Percentiles rank a stretch among this genome's conserved stretches.
Evolutionary conservation across 2,797 vertebrate genomes (phyloP).

Genomic region (Lithobates sylvaticus): DNA sequence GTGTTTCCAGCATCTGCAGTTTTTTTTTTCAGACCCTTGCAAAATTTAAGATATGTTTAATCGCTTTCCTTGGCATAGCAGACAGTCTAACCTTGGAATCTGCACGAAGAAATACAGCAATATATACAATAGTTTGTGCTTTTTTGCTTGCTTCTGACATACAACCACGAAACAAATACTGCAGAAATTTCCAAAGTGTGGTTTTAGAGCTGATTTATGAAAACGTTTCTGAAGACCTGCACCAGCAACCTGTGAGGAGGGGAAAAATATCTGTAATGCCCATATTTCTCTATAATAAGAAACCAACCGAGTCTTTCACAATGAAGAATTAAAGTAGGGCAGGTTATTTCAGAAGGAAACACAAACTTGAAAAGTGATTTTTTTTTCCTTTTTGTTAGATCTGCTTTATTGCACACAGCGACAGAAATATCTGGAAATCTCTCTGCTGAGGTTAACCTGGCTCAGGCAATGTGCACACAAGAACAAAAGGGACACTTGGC

Average conservation of each 20-base stretch:
- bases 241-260: constrained; percentile 28
- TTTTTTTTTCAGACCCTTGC: constrained; percentile 44
- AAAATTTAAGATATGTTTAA: constrained; percentile 55
- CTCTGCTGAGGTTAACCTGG: neutral
- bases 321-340: constrained; percentile 24
- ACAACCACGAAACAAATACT: constrained; percentile 55
- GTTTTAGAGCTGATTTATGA: constrained; percentile 58
- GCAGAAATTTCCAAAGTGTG: constrained; percentile 44
- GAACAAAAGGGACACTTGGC: neutral
- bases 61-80: constrained; percentile 41
- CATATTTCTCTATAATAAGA: constrained; percentile 48
- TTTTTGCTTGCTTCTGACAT: constrained; percentile 57
- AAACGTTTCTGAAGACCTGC: constrained; percentile 45
- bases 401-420: neutral
- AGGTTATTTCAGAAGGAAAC: constrained; percentile 26
- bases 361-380: constrained; percentile 11
- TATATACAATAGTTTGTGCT: constrained; percentile 50
- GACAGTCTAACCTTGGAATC: constrained; percentile 59
- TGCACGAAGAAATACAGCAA: constrained; percentile 48
- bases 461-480: neutral
- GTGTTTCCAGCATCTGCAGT: constrained; percentile 36
- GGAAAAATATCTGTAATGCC: constrained; percentile 31
- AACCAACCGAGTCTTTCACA: constrained; percentile 1
- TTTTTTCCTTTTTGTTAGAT: neutral
- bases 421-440: neutral